Percentiles rank a stretch among this genome's conserved stretches.
These are phyloP conservation scores for Helostoma temminkii DNA, from an alignment of 2,797 vertebrate genomes.

Conservation along the genomic window DNA sequence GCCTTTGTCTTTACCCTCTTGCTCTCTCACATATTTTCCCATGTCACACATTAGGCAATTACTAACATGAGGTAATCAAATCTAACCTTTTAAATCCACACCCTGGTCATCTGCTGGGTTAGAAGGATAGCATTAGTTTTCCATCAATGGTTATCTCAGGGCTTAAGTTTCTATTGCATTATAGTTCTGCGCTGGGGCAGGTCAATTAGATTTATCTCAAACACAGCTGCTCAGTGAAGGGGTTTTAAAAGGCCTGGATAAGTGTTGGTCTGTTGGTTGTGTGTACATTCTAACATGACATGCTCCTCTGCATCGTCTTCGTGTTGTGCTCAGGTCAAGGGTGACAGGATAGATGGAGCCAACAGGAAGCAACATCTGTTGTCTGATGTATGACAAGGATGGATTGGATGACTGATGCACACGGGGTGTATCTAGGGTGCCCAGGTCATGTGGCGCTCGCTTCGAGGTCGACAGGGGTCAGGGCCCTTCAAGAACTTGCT, in stretches of 20 bases:
- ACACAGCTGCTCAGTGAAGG: constrained; percentile 74
- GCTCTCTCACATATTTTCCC: constrained; percentile 46
- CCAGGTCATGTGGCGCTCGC: constrained; percentile 72
- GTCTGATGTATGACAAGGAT: constrained; percentile 72
- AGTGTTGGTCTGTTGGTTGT: neutral
- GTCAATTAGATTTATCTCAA: constrained; percentile 78
- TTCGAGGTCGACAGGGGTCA: constrained; percentile 67
- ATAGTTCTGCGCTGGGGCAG: constrained; percentile 48
- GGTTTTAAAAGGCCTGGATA: constrained; percentile 20
- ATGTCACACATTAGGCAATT: constrained; percentile 80
- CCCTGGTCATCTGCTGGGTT: constrained; percentile 75
- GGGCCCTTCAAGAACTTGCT: constrained; percentile 57
- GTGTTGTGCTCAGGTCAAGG: constrained; percentile 44
- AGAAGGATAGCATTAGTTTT: constrained; percentile 70
- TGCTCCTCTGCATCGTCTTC: constrained; percentile 3
- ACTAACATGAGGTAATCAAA: constrained; percentile 78
- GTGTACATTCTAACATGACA: neutral
- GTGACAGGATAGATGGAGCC: constrained; percentile 52
- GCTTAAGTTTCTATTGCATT: constrained; percentile 80
- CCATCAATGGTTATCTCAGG: constrained; percentile 68
- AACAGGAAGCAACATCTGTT: constrained; percentile 84
- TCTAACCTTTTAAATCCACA: constrained; percentile 71
- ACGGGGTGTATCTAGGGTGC: constrained; percentile 58
- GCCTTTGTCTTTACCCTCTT: constrained; percentile 28
- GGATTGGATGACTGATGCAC: constrained; percentile 81